Evolutionary conservation across 2,113 vertebrate species (phyloP).

Genomic region (Falco punctatus): DNA sequence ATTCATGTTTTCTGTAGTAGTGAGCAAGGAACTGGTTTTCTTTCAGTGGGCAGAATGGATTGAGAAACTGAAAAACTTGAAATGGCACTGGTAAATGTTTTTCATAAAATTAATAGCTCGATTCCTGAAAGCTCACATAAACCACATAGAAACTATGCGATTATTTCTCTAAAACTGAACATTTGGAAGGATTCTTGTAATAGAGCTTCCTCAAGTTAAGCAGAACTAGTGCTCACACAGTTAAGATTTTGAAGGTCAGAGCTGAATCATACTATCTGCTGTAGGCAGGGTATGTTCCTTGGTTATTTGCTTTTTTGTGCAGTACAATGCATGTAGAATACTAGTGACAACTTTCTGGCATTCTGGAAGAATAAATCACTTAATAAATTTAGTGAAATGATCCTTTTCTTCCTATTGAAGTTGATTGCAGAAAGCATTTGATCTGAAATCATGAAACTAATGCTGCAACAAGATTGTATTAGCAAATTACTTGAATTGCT

Average conservation of each 20-base stretch:
- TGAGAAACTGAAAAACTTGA: background rate
- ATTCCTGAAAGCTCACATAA: background rate
- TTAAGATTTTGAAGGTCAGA: slow-evolving; percentile 8
- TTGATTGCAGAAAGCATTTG: background rate
- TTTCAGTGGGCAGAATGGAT: background rate
- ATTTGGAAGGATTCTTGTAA: background rate
- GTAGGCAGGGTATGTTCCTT: background rate
- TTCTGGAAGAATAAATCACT: background rate
- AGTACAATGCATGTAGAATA: background rate
- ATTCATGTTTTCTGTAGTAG: background rate
- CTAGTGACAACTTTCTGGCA: background rate
- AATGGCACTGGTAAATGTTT: background rate
- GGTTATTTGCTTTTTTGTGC: background rate
- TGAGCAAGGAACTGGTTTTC: background rate
- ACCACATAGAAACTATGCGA: background rate
- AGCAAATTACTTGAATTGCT: background rate
- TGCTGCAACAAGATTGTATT: background rate
- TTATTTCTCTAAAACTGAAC: background rate
- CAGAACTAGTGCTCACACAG: background rate
- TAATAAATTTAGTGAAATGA: background rate
- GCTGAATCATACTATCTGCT: background rate
- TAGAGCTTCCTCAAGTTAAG: background rate
- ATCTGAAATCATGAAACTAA: background rate
- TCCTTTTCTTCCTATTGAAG: background rate
- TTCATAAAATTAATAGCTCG: background rate